Percentiles rank a stretch among this genome's conserved stretches.
These are phyloP conservation scores for Lepidothrix coronata DNA, from an alignment of 2,113 vertebrate genomes.

Conservation along the genomic window DNA sequence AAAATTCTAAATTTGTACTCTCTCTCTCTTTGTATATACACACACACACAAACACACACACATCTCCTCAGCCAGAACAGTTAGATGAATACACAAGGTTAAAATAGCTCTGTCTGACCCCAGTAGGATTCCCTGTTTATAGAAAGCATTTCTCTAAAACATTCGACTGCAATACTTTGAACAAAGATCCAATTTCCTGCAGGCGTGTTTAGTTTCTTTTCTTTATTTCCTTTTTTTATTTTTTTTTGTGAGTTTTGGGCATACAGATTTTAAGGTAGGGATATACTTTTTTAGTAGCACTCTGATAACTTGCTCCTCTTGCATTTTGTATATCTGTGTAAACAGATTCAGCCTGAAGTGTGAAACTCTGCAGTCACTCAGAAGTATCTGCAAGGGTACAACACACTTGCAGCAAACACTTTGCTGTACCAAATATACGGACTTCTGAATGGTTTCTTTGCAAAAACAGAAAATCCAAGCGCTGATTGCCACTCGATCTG, in stretches of 20 bases:
- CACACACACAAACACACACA: background rate
- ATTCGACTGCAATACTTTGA: background rate
- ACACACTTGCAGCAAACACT: background rate
- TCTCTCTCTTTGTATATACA: background rate
- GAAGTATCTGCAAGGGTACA: background rate
- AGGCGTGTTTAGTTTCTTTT: background rate
- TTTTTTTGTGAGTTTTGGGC: background rate
- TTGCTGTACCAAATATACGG: fast-evolving
- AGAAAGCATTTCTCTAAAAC: background rate
- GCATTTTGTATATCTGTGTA: background rate
- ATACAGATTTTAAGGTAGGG: background rate
- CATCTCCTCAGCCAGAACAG: background rate
- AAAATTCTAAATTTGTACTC: background rate
- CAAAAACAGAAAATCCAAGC: background rate
- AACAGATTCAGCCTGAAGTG: background rate
- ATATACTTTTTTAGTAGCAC: background rate
- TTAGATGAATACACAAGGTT: conserved; percentile 4
- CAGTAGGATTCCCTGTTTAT: conserved; percentile 25
- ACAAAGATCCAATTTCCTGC: background rate
- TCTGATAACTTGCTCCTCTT: background rate
- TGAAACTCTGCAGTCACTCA: background rate
- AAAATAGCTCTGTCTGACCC: conserved; percentile 41
- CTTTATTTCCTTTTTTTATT: background rate
- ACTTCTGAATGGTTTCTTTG: background rate
- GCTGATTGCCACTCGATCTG: background rate